Conservation (phyloP, 2,888 invertebrate species). For the Microctonus hyperodae region DNA sequence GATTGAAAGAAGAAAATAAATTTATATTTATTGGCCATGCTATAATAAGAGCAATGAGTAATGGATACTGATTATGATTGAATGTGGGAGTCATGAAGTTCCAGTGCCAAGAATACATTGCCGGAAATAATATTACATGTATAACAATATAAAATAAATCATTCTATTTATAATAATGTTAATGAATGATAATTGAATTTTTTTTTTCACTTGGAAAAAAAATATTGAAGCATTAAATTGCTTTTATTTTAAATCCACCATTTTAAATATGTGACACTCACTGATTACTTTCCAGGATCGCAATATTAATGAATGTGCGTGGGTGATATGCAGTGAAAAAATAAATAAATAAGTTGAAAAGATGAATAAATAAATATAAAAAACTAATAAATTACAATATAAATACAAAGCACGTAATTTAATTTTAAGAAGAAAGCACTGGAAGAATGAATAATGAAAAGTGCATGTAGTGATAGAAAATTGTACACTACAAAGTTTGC, state of each 20-base stretch:
- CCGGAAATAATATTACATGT: constrained; percentile 10
- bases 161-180: not conserved
- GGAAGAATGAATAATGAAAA: not conserved
- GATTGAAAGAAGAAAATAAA: not conserved
- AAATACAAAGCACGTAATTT: no score
- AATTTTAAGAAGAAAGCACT: no score
- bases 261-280: constrained; percentile 24
- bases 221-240: not conserved
- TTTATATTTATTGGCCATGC: constrained; percentile 13
- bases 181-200: not conserved
- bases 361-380: constrained; percentile 29
- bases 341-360: not conserved
- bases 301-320: constrained; percentile 5
- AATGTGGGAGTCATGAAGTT: constrained; percentile 20
- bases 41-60: constrained; percentile 11
- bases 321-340: not conserved
- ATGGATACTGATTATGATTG: constrained; percentile 12
- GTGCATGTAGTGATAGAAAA: not conserved
- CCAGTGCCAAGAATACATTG: constrained; percentile 35
- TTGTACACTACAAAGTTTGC: not conserved
- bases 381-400: no score
- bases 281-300: constrained; percentile 29
- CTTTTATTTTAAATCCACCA: not conserved
- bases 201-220: not conserved
- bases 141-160: constrained; percentile 6